Base-by-base conservation (phyloP, 2,113 vertebrate genomes). In the Spea bombifrons region DNA sequence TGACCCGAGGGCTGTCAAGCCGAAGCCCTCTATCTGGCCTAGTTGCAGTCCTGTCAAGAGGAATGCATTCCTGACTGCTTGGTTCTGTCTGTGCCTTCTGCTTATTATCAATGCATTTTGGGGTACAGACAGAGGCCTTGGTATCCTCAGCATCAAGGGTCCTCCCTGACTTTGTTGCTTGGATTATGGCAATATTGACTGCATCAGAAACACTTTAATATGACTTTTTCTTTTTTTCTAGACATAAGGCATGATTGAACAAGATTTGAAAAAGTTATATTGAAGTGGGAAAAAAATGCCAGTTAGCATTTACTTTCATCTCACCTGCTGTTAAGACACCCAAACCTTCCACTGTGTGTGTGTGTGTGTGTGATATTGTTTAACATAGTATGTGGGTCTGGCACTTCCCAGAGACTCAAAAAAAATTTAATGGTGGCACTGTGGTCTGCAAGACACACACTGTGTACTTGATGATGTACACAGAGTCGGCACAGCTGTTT, bases 341-440 rank as follows among this genome's bases (percentile, higher is more conserved):
- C 73, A 55, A 82, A 78, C 85, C 47, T 73, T 84, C 64, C 48
- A 75, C 44, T 68, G 71, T 12, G 64, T 30, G 30, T 78, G 7
- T 13, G 61, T 68, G 71, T 12, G 64, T 30, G 30, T 78, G 7
- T 13, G 61, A 80, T 65, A 72, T 72, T 71, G 69, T 65, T 78
- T 79, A 61, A 45, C 61, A 49, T 7, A 78, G 76, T 82, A 75
- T 82, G 75, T 50, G 52, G 3, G n/a, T 82, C 69, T 83, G 82
- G 3, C 3, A 77, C 80, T 43, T 81, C 50, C 67, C 76, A 44
- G 43, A 79, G 55, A 65, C 57, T 83, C 72, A 83, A 59, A 65
- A 30, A n/a, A 83, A 83, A 53, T 83, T 75, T 61, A 81, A 77
- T 49, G 78, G 15, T 57, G 8, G 55, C 63, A 30, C 8, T 46